Conservation (phyloP, 2,797 vertebrate genomes). For the Sus cebifrons region DNA sequence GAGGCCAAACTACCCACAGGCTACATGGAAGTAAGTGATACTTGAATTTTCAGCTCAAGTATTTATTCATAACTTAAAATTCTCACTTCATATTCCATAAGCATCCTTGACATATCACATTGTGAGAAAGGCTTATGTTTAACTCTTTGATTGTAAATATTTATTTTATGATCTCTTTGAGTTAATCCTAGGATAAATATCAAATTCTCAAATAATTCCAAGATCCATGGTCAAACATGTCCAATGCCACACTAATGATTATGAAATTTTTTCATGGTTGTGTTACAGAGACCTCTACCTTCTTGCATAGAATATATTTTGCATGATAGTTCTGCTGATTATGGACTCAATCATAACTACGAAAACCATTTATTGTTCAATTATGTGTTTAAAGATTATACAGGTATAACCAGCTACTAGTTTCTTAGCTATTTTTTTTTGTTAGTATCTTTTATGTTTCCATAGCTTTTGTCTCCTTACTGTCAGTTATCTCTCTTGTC, state of each 20-base stretch:
- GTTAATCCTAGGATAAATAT: slow-evolving; percentile 41
- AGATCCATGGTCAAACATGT: not conserved
- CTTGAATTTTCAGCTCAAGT: not conserved
- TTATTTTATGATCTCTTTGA: slow-evolving; percentile 39
- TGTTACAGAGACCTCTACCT: not conserved
- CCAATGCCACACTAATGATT: not conserved
- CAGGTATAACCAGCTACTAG: not conserved
- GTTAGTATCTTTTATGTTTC: not conserved
- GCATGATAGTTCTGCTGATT: not conserved
- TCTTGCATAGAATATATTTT: not conserved
- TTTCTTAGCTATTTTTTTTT: not conserved
- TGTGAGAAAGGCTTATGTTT: not conserved
- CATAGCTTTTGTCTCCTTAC: not conserved
- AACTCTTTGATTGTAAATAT: not conserved
- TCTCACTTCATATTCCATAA: slow-evolving; percentile 32
- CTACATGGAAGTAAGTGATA: not conserved
- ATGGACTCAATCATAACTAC: not conserved
- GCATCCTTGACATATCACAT: not conserved
- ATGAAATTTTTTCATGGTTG: not conserved
- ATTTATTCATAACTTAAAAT: slow-evolving; percentile 54
- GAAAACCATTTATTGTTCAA: not conserved
- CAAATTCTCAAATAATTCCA: slow-evolving; percentile 45
- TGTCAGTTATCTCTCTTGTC: not conserved
- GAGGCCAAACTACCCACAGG: not conserved
- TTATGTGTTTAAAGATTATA: not conserved